Base-by-base conservation (phyloP, 2,797 vertebrate species). In the Petrocephalus schoutedeni region DNA sequence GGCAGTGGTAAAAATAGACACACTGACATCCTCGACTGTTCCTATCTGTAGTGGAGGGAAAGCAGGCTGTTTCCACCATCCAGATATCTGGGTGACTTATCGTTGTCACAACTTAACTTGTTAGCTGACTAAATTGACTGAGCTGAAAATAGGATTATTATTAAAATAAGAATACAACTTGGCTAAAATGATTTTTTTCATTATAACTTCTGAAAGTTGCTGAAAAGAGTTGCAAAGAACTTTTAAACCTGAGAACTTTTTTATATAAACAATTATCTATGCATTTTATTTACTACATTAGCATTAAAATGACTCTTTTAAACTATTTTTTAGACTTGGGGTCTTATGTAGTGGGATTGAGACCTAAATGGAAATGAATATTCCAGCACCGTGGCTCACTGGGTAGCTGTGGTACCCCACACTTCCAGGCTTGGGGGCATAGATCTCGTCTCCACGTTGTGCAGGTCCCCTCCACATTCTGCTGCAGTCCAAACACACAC, bases 1-100 rank as follows among this genome's bases (percentile, higher is more conserved):
- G 53, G 89, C 89, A 89, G 91, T 89, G 90, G 91, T 89, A 90
- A 90, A 91, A 90, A 89, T 87, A 86, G 88, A 90, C 57, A 89
- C 85, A 86, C 87, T 85, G 53, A 86, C 45, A 89, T 88, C 67
- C 83, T 64, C 56, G 36, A 67, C 80, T 87, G 67, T 23, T 28
- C 58, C 49, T 41, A 12, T 3, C 45, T 84, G 28, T 1, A 19
- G 0, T 36, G 12, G 83, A 16, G 56, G 59, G 23, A 83, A 56
- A 45, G 58, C 49, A 2, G 54, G 6, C 49, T 3, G 4, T 16
- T 56, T 56, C 59, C 2, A 1, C 32, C 59, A 71, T 19, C 21
- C 57, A 32, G 56, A n/a, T n/a, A 51, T 5, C 28, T 21, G 21
- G 6, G 80, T 67, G 85, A n/a, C 14, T 51, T 61, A 49, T 21